Evolutionary conservation across 2,113 vertebrate species (phyloP).

Genomic region (Quiscalus mexicanus): DNA sequence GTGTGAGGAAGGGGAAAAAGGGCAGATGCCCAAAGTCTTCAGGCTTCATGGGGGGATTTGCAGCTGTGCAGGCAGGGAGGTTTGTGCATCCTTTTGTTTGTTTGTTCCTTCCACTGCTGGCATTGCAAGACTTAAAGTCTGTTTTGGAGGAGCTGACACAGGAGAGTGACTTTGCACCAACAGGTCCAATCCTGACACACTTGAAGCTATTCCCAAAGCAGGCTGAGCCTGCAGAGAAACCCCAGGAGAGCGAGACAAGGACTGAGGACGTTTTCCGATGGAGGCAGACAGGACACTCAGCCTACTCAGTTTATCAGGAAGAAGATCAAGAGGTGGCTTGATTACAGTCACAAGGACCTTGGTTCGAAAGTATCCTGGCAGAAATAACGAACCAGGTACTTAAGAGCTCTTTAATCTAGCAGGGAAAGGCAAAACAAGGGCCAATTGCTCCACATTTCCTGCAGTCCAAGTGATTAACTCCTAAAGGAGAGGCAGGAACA

Average conservation of each 20-base stretch:
- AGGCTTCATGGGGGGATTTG: neutral
- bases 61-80: neutral
- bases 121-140: neutral
- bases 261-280: neutral
- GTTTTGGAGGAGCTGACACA: neutral
- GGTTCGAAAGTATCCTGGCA: conserved; percentile 1
- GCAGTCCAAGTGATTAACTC: neutral
- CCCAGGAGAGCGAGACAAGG: fast-evolving
- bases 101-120: neutral
- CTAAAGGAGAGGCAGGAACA: neutral
- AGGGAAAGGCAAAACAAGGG: conserved; percentile 34
- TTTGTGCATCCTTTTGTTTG: neutral
- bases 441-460: conserved; percentile 31
- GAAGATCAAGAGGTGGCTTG: conserved; percentile 59
- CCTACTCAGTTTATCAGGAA: conserved; percentile 44
- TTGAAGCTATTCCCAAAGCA: fast-evolving
- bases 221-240: neutral
- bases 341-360: conserved; percentile 57
- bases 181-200: neutral
- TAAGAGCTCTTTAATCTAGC: conserved; percentile 54
- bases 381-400: conserved; percentile 61
- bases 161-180: neutral
- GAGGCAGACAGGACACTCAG: conserved; percentile 25
- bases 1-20: neutral
- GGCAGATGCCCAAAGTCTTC: neutral